Conservation (phyloP, 1,140 invertebrate genomes). For the Camponotus vicinus region DNA sequence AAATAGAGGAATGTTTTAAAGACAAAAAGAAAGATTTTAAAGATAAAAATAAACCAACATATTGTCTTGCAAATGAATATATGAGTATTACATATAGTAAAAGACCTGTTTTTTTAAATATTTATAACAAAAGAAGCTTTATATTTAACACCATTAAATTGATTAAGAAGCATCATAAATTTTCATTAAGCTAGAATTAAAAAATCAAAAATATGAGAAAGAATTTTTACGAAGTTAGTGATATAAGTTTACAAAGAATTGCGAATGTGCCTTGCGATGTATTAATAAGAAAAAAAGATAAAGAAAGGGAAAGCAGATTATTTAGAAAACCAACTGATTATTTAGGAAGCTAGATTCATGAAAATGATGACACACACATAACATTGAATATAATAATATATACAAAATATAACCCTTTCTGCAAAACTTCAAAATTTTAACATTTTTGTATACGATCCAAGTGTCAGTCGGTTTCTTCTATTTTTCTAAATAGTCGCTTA, state of each 20-base stretch:
- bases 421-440: slow-evolving; percentile 18
- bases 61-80: not conserved
- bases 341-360: too few relatives aligned
- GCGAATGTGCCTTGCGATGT: too few relatives aligned
- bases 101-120: not conserved
- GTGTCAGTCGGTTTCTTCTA: not conserved
- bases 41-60: not conserved
- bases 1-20: not conserved
- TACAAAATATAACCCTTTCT: slow-evolving; percentile 4
- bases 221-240: too few relatives aligned
- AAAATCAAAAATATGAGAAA: too few relatives aligned
- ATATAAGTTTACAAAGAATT: too few relatives aligned
- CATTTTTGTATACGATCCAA: not conserved
- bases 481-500: slow-evolving; percentile 13
- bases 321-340: not conserved
- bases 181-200: too few relatives aligned
- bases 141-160: too few relatives aligned
- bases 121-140: not conserved
- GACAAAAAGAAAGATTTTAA: too few relatives aligned
- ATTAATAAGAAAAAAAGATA: not conserved
- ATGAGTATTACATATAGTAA: not conserved
- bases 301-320: not conserved
- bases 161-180: too few relatives aligned
- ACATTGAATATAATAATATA: not conserved
- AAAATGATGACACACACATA: not conserved